phyloP scores from a whole-genome alignment of 2,888 invertebrate genomes.

The Sericinus montela region DNA sequence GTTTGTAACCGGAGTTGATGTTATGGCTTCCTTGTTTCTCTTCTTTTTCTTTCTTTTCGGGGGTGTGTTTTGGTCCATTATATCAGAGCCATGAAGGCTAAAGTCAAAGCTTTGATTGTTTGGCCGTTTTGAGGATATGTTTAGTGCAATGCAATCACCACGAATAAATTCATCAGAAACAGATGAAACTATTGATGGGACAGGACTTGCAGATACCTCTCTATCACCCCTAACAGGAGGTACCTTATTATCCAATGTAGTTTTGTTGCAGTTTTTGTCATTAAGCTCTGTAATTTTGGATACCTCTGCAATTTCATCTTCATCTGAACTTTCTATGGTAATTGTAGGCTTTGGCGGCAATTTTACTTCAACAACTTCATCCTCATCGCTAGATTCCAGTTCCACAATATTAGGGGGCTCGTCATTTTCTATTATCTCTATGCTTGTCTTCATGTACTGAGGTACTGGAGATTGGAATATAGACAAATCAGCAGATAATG shows the following conservation, averaged over 20 bases:
- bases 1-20: constrained; percentile 45
- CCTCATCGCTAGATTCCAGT: constrained; percentile 67
- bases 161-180: constrained; percentile 74
- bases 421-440: constrained; percentile 59
- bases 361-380: constrained; percentile 70
- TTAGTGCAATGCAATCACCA: constrained; percentile 68
- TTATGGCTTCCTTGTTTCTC: constrained; percentile 51
- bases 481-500: constrained; percentile 42
- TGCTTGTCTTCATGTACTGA: constrained; percentile 44
- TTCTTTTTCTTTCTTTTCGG: constrained; percentile 65
- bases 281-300: constrained; percentile 9
- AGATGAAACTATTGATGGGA: constrained; percentile 70
- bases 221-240: constrained; percentile 32
- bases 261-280: constrained; percentile 29
- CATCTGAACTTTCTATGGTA: constrained; percentile 72
- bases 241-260: constrained; percentile 9
- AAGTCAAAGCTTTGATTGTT: constrained; percentile 69
- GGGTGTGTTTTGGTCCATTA: constrained; percentile 52
- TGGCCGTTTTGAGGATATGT: constrained; percentile 60
- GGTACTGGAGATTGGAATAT: constrained; percentile 54
- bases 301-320: constrained; percentile 51
- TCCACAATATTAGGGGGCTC: constrained; percentile 36
- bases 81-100: constrained; percentile 68
- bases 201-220: constrained; percentile 61
- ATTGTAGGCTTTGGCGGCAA: constrained; percentile 69